Evolutionary conservation across 1,140 invertebrate species (phyloP).

Genomic region (Tetranychus urticae): DNA sequence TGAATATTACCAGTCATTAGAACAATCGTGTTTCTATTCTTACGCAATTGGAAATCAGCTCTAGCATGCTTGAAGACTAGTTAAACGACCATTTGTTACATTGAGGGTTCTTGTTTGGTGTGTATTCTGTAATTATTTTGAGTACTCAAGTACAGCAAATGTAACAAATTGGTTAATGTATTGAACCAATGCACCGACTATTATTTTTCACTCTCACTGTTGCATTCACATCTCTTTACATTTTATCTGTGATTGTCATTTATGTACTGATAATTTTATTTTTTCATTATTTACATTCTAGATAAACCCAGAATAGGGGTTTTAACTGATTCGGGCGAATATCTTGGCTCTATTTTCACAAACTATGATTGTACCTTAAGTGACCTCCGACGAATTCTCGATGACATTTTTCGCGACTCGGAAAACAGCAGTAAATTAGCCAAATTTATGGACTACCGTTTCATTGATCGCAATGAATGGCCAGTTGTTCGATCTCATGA

Average conservation of each 20-base stretch:
- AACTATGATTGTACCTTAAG: constrained; percentile 12
- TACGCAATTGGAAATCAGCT: too few species aligned
- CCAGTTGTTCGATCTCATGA: constrained; percentile 20
- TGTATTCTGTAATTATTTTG: too few species aligned
- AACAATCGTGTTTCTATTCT: too few species aligned
- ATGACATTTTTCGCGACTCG: constrained; percentile 14
- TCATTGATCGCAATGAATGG: constrained; percentile 20
- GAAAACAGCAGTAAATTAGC: background rate
- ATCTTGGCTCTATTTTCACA: constrained; percentile 18
- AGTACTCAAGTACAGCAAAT: too few species aligned
- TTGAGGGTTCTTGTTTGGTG: too few species aligned
- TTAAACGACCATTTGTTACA: too few species aligned
- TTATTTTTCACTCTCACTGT: background rate
- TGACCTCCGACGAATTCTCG: constrained; percentile 14
- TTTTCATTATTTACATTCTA: constrained; percentile 9
- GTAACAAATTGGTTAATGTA: too few species aligned
- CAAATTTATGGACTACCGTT: constrained; percentile 13
- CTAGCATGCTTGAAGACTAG: too few species aligned
- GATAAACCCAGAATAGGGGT: constrained; percentile 18
- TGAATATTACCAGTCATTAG: background rate
- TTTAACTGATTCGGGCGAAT: constrained; percentile 12
- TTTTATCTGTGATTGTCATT: background rate
- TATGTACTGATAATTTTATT: background rate
- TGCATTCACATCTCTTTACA: background rate
- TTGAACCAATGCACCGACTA: background rate